Base-by-base conservation (phyloP, 2,797 vertebrate genomes). In the Lophotriccus pileatus region DNA sequence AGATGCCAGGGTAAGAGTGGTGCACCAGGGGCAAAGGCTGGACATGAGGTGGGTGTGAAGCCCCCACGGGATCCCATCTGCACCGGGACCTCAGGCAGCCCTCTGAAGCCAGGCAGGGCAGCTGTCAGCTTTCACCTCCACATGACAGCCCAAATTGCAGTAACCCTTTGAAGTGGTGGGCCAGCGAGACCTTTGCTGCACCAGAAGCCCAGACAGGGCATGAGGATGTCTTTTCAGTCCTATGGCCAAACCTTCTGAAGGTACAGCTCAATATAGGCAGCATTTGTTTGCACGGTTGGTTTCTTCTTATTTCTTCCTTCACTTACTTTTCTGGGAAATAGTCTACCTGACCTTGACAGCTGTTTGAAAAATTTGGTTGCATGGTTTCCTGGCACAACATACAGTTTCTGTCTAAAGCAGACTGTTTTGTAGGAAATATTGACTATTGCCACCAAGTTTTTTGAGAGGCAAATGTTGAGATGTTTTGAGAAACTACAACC, bases 281-380 rank as follows among this genome's bases (percentile, higher is more conserved):
- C 21, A 28, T 77, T 93, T 89, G 41, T 46, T 67, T 80, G 41
- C 39, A 50, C 1, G 1, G 37, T 49, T 68, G 39, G 10, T 72
- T 41, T 87, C 68, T 74, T 77, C 66, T 19, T 18, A 62, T 62
- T 89, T 85, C 62, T 92, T 95, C 41, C 19, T 74, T 70, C 50
- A 12, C 36, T 52, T 24, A 25, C 14, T 89, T 93, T 59, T 32
- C 66, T 91, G 84, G 68, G 66, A 92, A 97, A 69, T 79, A 72
- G 62, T 37, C 44, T 87, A 87, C 72, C 82, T 85, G 79, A 94
- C 73, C 95, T 94, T 95, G 79, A 76, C 75, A 91, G 73, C 73
- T 93, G 79, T 62, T 53, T 94, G 55, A 95, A 94, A 93, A 89
- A 59, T 91, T 84, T 85, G 72, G 47, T 82, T 68, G 53, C 64